Conservation (phyloP, 2,797 vertebrate genomes). For the Catharus ustulatus region DNA sequence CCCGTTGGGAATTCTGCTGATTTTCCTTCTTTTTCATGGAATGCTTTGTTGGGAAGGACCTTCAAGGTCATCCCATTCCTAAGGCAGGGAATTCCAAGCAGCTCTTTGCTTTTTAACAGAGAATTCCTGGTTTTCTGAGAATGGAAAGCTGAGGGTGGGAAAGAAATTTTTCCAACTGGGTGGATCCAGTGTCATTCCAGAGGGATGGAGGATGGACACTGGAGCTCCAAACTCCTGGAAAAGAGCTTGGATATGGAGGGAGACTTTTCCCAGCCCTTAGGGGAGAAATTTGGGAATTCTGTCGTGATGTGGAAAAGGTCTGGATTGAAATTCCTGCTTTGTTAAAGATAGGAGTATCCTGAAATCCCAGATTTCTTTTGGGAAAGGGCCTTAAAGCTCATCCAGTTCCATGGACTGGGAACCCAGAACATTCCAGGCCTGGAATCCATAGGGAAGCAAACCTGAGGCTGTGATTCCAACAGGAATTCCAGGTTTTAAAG, state of each 20-base stretch:
- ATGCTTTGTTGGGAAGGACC: not conserved
- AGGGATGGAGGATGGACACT: not conserved
- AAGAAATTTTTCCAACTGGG: not conserved
- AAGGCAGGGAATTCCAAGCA: not conserved
- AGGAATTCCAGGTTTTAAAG: not conserved
- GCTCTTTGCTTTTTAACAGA: not conserved
- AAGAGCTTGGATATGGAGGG: not conserved
- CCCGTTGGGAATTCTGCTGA: not conserved
- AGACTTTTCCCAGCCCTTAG: not conserved
- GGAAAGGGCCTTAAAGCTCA: not conserved
- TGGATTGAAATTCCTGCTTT: not conserved
- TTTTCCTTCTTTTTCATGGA: not conserved
- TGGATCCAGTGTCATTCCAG: not conserved
- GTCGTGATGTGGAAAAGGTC: not conserved
- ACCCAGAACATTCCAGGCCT: not conserved
- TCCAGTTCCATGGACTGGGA: not conserved
- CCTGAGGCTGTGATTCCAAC: not conserved
- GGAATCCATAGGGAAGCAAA: not conserved
- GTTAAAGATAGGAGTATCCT: not conserved
- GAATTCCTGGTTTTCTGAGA: not conserved
- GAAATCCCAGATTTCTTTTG: rapidly evolving
- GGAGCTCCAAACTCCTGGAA: not conserved
- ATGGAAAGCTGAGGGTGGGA: not conserved
- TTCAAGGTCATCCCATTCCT: rapidly evolving
- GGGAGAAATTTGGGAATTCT: not conserved